phyloP scores from a whole-genome alignment of 2,113 vertebrate genomes.

The Halichoeres trimaculatus region DNA sequence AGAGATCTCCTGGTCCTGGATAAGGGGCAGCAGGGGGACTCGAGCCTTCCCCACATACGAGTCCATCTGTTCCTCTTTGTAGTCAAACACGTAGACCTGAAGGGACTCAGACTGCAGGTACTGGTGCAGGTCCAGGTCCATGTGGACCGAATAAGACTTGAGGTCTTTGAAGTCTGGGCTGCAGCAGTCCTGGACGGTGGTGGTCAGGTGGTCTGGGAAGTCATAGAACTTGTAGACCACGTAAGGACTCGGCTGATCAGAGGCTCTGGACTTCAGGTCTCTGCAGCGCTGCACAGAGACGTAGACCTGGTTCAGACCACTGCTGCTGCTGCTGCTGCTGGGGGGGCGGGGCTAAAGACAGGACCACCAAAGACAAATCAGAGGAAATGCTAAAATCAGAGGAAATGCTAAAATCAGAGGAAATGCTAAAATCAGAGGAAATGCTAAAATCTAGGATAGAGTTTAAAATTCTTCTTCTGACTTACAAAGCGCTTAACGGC shows the following conservation, averaged over 20 bases:
- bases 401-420: no score
- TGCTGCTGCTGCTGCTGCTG: slow-evolving; percentile 64
- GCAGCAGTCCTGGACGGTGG: slow-evolving; percentile 80
- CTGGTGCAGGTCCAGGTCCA: slow-evolving; percentile 85
- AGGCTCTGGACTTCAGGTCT: slow-evolving; percentile 71
- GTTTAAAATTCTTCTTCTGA: no score
- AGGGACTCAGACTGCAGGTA: slow-evolving; percentile 87
- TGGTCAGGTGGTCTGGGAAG: slow-evolving; percentile 89
- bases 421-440: no score
- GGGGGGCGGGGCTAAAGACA: background rate
- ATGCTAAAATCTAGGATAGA: no score
- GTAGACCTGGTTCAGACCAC: slow-evolving; percentile 85
- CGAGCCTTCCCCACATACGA: slow-evolving; percentile 88
- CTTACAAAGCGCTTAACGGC: no score
- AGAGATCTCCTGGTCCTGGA: slow-evolving; percentile 82
- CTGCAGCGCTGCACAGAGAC: slow-evolving; percentile 85
- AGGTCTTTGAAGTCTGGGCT: slow-evolving; percentile 86
- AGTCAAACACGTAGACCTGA: slow-evolving; percentile 89
- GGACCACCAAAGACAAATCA: no score
- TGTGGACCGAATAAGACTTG: slow-evolving; percentile 83
- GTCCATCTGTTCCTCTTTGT: slow-evolving; percentile 82
- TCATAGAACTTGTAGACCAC: slow-evolving; percentile 91
- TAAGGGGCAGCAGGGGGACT: slow-evolving; percentile 87
- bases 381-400: no score
- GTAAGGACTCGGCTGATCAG: slow-evolving; percentile 85